Conservation (phyloP, 37 sponge, comb jelly and placozoan species). For the Cladorhizidae sp. region DNA sequence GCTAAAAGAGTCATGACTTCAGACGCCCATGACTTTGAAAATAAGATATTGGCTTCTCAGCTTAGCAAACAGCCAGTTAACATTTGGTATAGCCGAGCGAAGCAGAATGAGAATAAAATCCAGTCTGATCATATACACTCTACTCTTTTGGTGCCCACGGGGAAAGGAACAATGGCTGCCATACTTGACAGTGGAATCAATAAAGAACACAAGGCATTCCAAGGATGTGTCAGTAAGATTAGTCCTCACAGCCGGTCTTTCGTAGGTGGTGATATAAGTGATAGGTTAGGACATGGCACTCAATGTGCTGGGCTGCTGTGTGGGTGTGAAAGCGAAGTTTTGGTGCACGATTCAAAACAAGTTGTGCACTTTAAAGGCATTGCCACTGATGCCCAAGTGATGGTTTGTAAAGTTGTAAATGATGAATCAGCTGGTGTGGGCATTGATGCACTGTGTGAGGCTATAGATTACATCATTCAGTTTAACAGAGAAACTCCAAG, state of each 20-base stretch:
- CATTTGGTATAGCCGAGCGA: neutral
- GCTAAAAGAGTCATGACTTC: neutral
- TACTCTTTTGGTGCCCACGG: neutral
- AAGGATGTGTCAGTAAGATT: slow-evolving; percentile 6
- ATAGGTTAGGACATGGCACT: slow-evolving; percentile 54
- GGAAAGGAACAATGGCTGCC: slow-evolving; percentile 41
- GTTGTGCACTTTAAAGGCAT: slow-evolving; percentile 39
- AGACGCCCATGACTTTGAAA: neutral
- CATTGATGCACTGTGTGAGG: slow-evolving; percentile 26
- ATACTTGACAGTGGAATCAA: slow-evolving; percentile 62
- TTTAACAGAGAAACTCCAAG: neutral
- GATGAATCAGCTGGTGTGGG: slow-evolving; percentile 17
- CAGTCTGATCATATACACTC: neutral
- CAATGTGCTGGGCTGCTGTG: slow-evolving; percentile 54
- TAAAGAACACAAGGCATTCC: slow-evolving; percentile 33
- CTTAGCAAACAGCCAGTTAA: slow-evolving; percentile 1
- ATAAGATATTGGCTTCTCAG: neutral
- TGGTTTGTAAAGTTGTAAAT: slow-evolving; percentile 56
- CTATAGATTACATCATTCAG: slow-evolving; percentile 44
- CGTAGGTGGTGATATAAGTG: slow-evolving; percentile 15
- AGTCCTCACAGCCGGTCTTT: slow-evolving; percentile 22
- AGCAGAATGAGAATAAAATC: neutral
- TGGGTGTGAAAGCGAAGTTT: slow-evolving; percentile 6
- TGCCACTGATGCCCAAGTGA: slow-evolving; percentile 43
- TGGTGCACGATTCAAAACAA: slow-evolving; percentile 3